Conservation (phyloP, 1,140 invertebrate genomes). For the Drosophila repleta region DNA sequence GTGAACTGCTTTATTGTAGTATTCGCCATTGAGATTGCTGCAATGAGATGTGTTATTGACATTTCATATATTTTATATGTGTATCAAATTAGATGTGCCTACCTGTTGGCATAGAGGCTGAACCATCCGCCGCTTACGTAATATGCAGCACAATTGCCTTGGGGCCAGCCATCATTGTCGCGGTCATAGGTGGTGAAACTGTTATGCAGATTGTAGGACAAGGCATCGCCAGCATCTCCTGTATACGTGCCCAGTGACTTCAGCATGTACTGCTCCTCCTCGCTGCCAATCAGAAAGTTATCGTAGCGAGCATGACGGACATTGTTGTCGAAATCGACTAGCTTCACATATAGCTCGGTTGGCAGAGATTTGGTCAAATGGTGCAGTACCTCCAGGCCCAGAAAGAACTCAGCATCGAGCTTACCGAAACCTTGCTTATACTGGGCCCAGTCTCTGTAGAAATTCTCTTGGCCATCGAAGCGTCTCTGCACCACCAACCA, state of each 20-base stretch:
- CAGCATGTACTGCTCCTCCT: conserved; percentile 87
- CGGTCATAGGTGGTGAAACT: conserved; percentile 88
- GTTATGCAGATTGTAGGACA: conserved; percentile 87
- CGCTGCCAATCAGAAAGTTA: conserved; percentile 87
- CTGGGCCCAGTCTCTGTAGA: conserved; percentile 16
- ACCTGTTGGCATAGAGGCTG: conserved; percentile 70
- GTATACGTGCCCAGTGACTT: conserved; percentile 86
- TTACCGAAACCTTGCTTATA: conserved; percentile 24
- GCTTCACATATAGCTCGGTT: conserved; percentile 84
- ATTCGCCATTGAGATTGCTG: conserved; percentile 52
- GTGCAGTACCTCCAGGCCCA: conserved; percentile 29
- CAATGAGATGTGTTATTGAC: not conserved
- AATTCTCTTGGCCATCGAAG: conserved; percentile 15
- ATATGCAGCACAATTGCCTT: conserved; percentile 87
- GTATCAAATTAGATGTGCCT: not conserved
- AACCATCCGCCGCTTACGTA: conserved; percentile 88
- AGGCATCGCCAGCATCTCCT: conserved; percentile 87
- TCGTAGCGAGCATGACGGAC: conserved; percentile 86
- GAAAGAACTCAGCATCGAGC: conserved; percentile 24
- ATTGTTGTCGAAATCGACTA: conserved; percentile 85
- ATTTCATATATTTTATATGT: no score
- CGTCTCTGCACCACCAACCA: conserved; percentile 25
- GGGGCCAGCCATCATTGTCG: conserved; percentile 88
- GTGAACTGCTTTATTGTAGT: not conserved
- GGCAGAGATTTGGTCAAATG: conserved; percentile 20